Evolutionary conservation across 2,888 invertebrate species (phyloP).

Genomic region (Leptopterna dolabrata): DNA sequence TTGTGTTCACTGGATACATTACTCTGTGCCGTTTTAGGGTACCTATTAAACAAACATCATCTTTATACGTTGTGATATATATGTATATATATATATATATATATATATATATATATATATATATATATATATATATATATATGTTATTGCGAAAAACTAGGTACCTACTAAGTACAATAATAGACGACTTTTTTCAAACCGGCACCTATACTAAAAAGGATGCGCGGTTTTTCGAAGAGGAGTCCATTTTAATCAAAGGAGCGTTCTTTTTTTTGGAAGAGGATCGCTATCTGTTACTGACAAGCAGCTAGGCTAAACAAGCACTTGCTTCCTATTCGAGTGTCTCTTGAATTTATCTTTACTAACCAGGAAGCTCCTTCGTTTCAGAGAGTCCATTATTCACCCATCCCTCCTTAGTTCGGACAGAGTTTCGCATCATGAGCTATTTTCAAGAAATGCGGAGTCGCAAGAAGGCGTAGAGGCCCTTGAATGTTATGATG

Average conservation of each 20-base stretch:
- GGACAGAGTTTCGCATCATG: background rate
- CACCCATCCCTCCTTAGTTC: background rate
- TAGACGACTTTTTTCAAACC: too few species aligned
- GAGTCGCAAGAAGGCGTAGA: background rate
- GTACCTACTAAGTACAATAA: too few species aligned
- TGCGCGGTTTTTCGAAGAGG: background rate
- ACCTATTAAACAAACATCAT: too few species aligned
- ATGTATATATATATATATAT: too few species aligned
- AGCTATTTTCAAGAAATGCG: background rate
- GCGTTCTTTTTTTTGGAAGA: conserved; percentile 1
- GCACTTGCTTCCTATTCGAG: conserved; percentile 44
- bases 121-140: too few species aligned
- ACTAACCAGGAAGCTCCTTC: conserved; percentile 21
- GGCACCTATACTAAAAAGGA: background rate
- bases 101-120: too few species aligned
- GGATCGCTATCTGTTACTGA: conserved; percentile 46
- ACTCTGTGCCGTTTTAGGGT: too few species aligned
- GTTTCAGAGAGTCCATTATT: conserved; percentile 25
- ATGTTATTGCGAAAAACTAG: too few species aligned
- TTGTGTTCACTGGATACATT: too few species aligned
- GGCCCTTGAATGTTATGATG: background rate
- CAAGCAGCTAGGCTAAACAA: conserved; percentile 44
- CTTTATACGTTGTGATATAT: too few species aligned
- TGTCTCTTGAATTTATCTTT: conserved; percentile 48
- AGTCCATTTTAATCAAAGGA: conserved; percentile 27